A percentile compares a stretch with the other conserved stretches of the same genome.
These are phyloP conservation scores for Pentalonia nigronervosa DNA, from an alignment of 1,140 invertebrate species.

Conservation along the genomic window DNA sequence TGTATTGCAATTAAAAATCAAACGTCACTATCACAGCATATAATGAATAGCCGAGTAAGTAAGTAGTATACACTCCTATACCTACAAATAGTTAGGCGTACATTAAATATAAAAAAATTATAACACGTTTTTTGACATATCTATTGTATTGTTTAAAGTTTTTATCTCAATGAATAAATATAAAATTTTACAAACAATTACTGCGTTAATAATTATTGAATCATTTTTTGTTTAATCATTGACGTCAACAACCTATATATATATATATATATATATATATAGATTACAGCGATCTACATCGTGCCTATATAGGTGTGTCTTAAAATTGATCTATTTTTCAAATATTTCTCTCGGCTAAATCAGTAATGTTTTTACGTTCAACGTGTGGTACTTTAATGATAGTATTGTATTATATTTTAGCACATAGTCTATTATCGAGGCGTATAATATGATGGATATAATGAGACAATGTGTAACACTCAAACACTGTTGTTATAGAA, in stretches of 20 bases:
- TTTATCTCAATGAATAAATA: neutral
- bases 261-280: no score
- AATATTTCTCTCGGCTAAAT: neutral
- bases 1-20: neutral
- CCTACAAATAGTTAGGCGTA: neutral
- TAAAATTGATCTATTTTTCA: neutral
- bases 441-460: conserved; percentile 11
- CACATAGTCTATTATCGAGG: neutral
- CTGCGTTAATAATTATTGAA: neutral
- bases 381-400: neutral
- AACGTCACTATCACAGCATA: neutral
- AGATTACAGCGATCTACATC: neutral
- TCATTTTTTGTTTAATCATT: neutral
- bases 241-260: neutral
- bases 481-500: neutral
- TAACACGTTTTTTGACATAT: conserved; percentile 8
- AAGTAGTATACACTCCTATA: neutral
- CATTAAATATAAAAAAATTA: neutral
- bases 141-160: neutral
- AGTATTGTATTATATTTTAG: neutral
- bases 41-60: neutral
- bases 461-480: neutral
- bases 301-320: neutral
- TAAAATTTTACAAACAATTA: neutral
- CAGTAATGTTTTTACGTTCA: neutral